Conservation (phyloP, 2,113 vertebrate species). For the Apistogramma diplotaenia region DNA sequence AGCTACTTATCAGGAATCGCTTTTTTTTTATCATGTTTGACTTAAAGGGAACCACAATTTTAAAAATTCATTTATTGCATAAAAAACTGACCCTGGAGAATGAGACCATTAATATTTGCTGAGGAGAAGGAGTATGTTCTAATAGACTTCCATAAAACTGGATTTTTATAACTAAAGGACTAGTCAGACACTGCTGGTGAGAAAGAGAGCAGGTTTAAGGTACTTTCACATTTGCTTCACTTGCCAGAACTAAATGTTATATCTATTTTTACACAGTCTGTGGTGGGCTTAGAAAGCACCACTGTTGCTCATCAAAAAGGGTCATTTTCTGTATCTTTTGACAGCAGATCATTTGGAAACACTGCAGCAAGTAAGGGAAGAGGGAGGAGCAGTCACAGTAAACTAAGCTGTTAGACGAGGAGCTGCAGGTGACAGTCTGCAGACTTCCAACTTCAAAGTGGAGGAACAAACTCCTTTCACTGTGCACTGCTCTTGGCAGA, state of each 20-base stretch:
- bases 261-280: neutral
- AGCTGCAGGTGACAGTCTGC: neutral
- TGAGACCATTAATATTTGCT: neutral
- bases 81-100: neutral
- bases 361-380: neutral
- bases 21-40: neutral
- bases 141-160: neutral
- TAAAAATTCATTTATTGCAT: neutral
- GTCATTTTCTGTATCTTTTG: neutral
- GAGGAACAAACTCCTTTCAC: neutral
- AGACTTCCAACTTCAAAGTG: neutral
- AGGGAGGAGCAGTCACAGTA: neutral
- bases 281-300: neutral
- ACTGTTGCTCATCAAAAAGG: neutral
- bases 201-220: neutral
- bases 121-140: neutral
- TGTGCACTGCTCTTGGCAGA: neutral
- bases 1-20: neutral
- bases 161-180: neutral
- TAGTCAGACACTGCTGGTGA: neutral
- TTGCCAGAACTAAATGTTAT: neutral
- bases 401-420: neutral
- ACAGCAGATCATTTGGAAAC: neutral
- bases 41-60: neutral
- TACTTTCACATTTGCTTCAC: neutral